phyloP scores from a whole-genome alignment of 2,888 invertebrate species.

The Mechanitis messenoides region DNA sequence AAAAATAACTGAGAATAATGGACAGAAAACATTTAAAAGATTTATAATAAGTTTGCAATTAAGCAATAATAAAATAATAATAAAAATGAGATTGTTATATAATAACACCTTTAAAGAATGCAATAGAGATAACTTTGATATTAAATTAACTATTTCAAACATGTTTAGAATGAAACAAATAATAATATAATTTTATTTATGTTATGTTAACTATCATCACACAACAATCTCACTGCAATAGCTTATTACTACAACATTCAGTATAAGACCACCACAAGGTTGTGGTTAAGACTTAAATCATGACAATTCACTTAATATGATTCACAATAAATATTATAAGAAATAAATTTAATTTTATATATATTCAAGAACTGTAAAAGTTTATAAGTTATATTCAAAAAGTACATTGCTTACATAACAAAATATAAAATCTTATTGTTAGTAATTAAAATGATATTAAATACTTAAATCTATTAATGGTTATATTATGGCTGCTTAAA shows the following conservation, averaged over 20 bases:
- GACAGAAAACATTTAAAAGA: constrained; percentile 5
- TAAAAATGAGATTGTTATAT: no score
- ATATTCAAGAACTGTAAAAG: background rate
- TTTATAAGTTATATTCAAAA: background rate
- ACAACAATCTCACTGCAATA: background rate
- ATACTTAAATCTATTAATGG: constrained; percentile 26
- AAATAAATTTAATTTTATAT: background rate
- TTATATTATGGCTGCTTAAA: background rate
- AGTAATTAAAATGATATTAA: constrained; percentile 21
- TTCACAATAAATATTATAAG: background rate
- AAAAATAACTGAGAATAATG: constrained; percentile 1
- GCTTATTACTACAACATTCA: background rate
- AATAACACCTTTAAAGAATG: no score
- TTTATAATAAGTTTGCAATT: constrained; percentile 2
- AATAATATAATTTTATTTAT: background rate
- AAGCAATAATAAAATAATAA: background rate
- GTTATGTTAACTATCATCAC: background rate
- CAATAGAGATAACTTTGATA: no score
- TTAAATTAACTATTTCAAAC: background rate
- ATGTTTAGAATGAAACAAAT: background rate
- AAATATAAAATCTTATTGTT: background rate
- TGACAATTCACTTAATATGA: background rate
- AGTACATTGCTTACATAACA: background rate
- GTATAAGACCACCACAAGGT: background rate
- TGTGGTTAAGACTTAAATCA: background rate